Evolutionary conservation across 2,113 vertebrate species (phyloP), one percentile per base, ranked within the genome.

Genomic region (Clupea harengus): DNA sequence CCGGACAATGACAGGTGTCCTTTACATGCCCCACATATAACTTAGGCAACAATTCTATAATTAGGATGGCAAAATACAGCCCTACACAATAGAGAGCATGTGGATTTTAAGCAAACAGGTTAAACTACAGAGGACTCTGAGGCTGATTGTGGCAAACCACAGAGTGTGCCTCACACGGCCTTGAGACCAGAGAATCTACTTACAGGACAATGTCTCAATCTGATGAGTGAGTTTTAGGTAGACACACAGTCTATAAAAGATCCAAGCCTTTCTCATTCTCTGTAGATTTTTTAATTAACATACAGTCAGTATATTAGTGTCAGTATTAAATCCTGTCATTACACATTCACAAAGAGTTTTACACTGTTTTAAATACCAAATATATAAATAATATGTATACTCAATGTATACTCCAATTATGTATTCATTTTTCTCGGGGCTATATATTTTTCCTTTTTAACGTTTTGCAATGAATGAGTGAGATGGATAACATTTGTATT

Each of bases 1-100:
- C 83, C 90, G 87, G 89, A 90, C 91, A 94, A 93, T 93, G 91
- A 92, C 85, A 92, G 90, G 89, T 93, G 91, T 91, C 92, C 45
- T 0, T 90, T 91, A 88, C 84, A 89, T 87, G 86, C 84, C 86
- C 80, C 72, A 82, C 82, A 46, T 89, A 86, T 7, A 45, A 87
- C 88, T 83, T 32, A 32, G 64, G 81, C 80, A 52, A 86, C 87
- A 89, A 91, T 84, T 89, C 91, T 91, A 83, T 92, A 88, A 93
- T 93, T 92, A 89, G 90, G 88, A 78, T 89, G 91, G 88, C 86
- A 1, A 84, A 85, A 52, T 83, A 47, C 85, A 88, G 52, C 86
- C 89, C 45, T 47, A 13, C 18, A 45, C 17, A 81, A 32, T 28
- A 28, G 80, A 72, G 50, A 11, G 8, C 7, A 54, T 83, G 44